A percentile compares a stretch with the other conserved stretches of the same genome.
Evolutionary conservation across 1,140 invertebrate species (phyloP).

Genomic region (Chironomus striatipennis): DNA sequence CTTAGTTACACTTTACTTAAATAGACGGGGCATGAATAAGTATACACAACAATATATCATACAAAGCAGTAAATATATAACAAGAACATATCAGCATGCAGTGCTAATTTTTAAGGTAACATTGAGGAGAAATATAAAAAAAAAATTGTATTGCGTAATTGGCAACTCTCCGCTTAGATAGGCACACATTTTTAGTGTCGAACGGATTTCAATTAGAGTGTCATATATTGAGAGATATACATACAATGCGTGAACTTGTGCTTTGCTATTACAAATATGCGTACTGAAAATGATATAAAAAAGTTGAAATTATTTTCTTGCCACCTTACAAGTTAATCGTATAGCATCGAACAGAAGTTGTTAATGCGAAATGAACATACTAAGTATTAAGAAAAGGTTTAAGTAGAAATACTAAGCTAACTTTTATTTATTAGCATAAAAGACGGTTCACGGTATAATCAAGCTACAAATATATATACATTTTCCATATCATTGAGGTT

Average conservation of each 20-base stretch:
- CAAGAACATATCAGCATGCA: not conserved
- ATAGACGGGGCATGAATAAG: not conserved
- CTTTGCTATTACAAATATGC: not conserved
- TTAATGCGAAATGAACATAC: not conserved
- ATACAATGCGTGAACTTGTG: not conserved
- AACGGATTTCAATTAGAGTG: not conserved
- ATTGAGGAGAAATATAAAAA: not conserved
- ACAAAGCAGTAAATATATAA: too few relatives aligned
- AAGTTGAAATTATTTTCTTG: not conserved
- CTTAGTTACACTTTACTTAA: not conserved
- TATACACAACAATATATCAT: not conserved
- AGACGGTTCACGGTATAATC: conserved; percentile 1
- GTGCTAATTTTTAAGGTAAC: not conserved
- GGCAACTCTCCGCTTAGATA: not conserved
- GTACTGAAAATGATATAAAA: too few relatives aligned
- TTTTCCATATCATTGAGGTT: conserved; percentile 5
- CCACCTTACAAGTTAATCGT: not conserved
- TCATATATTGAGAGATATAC: not conserved
- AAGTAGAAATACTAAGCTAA: too few relatives aligned
- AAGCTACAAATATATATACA: not conserved
- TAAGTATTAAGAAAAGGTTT: not conserved
- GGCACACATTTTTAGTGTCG: not conserved
- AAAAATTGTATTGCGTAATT: not conserved
- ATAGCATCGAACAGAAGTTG: not conserved
- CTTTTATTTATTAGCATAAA: not conserved